Evolutionary conservation across 2,113 vertebrate species (phyloP).

Genomic region (Rousettus leschenaultii): DNA sequence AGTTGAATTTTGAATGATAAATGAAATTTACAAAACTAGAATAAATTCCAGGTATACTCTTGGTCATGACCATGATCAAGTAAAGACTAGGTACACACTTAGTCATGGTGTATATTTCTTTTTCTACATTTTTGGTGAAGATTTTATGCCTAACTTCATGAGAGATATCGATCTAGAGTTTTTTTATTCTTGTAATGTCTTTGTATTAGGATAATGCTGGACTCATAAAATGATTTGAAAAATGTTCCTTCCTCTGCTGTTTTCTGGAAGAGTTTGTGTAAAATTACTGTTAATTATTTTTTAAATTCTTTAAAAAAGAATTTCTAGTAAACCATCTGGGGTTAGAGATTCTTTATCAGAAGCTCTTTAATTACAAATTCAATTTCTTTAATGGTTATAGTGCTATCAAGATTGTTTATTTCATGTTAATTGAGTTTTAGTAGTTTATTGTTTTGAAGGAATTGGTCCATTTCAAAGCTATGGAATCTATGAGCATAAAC

Average conservation of each 20-base stretch:
- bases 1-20: neutral
- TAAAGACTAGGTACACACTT: neutral
- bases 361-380: slow-evolving; percentile 57
- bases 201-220: neutral
- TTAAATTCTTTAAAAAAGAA: slow-evolving; percentile 4
- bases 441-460: neutral
- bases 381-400: slow-evolving; percentile 45
- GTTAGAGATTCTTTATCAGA: neutral
- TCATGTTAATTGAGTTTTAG: slow-evolving; percentile 23
- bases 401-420: slow-evolving; percentile 2
- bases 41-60: neutral
- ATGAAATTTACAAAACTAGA: neutral
- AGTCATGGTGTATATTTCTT: neutral
- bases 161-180: neutral
- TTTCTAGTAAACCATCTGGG: slow-evolving; percentile 32
- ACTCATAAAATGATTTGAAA: neutral
- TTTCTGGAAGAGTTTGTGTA: slow-evolving; percentile 27
- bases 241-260: neutral
- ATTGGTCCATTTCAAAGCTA: neutral
- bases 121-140: neutral
- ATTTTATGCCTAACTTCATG: neutral
- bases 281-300: slow-evolving; percentile 19
- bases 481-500: slow-evolving; percentile 5
- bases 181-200: neutral
- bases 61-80: neutral